phyloP scores from a whole-genome alignment of 2,888 invertebrate genomes.

The Drosophila testacea region DNA sequence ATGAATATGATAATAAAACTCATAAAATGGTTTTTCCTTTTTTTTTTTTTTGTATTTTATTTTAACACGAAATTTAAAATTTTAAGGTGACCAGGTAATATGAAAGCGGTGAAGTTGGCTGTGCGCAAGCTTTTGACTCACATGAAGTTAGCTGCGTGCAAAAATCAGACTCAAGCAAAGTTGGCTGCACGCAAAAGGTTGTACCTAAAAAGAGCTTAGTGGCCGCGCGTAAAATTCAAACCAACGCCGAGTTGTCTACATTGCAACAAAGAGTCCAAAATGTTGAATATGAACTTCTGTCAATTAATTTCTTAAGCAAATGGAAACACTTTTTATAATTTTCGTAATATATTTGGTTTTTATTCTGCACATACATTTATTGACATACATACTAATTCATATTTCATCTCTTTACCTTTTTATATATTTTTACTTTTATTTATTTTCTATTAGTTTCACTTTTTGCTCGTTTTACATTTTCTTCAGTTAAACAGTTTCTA shows the following conservation, averaged over 20 bases:
- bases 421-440: background rate
- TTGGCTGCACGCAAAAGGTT: conserved; percentile 1
- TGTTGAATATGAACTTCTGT: too few species aligned
- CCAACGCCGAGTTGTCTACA: background rate
- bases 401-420: conserved; percentile 40
- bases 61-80: background rate
- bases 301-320: background rate
- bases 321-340: background rate
- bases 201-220: background rate
- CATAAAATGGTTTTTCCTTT: conserved; percentile 23
- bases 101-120: conserved; percentile 13
- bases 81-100: conserved; percentile 14
- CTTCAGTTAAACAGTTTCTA: conserved; percentile 23
- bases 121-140: background rate
- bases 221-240: background rate
- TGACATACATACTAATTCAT: conserved; percentile 75
- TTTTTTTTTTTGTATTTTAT: background rate
- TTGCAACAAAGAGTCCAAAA: background rate
- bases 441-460: conserved; percentile 54
- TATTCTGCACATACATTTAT: conserved; percentile 69
- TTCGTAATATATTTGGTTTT: conserved; percentile 59
- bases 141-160: conserved; percentile 4
- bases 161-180: background rate
- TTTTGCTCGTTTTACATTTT: conserved; percentile 29
- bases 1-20: conserved; percentile 48